Evolutionary conservation across 1,140 invertebrate species (phyloP).

Genomic region (Drosophila bocki): DNA sequence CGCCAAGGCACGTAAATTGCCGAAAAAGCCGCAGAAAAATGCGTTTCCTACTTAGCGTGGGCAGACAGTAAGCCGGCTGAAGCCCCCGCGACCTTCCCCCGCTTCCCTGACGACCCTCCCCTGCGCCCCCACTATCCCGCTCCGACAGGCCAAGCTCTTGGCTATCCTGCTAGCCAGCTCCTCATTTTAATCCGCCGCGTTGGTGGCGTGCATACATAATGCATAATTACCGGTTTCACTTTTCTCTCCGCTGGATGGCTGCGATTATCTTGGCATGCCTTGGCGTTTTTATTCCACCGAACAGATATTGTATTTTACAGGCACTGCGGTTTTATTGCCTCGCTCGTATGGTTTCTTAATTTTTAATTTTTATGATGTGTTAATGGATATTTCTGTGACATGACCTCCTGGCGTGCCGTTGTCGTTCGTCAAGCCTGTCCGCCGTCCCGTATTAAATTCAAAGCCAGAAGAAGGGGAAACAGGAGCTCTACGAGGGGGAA

Average conservation of each 20-base stretch:
- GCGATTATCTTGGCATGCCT: conserved; percentile 79
- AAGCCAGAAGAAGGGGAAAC: conserved; percentile 8
- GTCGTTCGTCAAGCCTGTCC: conserved; percentile 64
- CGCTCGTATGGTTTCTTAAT: conserved; percentile 80
- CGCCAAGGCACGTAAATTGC: conserved; percentile 76
- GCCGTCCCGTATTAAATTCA: conserved; percentile 43
- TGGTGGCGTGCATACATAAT: conserved; percentile 83
- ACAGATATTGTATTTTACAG: conserved; percentile 54
- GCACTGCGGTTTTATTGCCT: conserved; percentile 73
- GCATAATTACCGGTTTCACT: conserved; percentile 84
- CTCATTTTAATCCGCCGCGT: conserved; percentile 79
- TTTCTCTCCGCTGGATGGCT: conserved; percentile 52
- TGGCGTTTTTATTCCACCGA: conserved; percentile 63
- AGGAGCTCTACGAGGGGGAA: conserved; percentile 18
- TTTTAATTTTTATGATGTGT: conserved; percentile 84
- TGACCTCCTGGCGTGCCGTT: conserved; percentile 76
- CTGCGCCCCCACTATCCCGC: not conserved
- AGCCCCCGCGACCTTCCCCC: not conserved
- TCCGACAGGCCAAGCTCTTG: conserved; percentile 31
- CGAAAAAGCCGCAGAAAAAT: conserved; percentile 53
- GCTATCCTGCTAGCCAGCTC: conserved; percentile 62
- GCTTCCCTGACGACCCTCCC: not conserved
- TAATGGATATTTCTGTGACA: conserved; percentile 83
- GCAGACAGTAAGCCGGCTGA: conserved; percentile 48
- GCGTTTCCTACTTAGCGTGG: conserved; percentile 78